Evolutionary conservation across 2,113 vertebrate genomes (phyloP).

Genomic region (Takifugu bimaculatus): DNA sequence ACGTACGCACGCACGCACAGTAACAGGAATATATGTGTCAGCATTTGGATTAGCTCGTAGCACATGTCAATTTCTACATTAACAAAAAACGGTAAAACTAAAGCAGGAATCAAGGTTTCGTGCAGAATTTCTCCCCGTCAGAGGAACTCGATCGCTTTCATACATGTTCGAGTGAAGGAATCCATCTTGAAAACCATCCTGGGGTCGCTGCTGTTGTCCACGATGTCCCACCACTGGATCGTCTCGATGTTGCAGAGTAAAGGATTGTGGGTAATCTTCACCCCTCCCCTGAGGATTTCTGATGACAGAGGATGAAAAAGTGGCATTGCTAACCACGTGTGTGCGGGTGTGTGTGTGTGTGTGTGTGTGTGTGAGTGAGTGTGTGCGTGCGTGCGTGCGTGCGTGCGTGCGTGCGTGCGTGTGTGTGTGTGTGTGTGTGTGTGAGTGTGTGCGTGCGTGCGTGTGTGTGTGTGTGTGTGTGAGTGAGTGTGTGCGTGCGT

Average conservation of each 20-base stretch:
- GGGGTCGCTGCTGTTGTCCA: constrained; percentile 51
- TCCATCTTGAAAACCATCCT: constrained; percentile 7
- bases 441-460: no score
- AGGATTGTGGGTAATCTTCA: constrained; percentile 81
- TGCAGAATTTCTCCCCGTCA: no score
- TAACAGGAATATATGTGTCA: background rate
- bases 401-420: no score
- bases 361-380: background rate
- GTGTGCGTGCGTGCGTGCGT: no score
- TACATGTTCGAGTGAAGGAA: constrained; percentile 25
- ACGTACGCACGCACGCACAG: background rate
- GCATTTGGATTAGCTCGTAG: no score
- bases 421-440: background rate
- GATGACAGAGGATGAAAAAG: constrained; percentile 7
- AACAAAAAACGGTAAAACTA: no score
- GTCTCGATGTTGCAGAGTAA: constrained; percentile 82
- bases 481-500: no score
- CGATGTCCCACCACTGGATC: constrained; percentile 85
- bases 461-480: no score
- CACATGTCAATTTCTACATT: no score
- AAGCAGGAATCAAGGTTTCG: no score
- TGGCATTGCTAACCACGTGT: background rate
- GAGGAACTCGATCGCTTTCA: background rate
- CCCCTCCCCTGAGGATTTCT: constrained; percentile 89
- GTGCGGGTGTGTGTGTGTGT: background rate